Evolutionary conservation across 2,888 invertebrate species (phyloP), one percentile per base, ranked within the genome.

Genomic region (Scaptomyza caliginosa): DNA sequence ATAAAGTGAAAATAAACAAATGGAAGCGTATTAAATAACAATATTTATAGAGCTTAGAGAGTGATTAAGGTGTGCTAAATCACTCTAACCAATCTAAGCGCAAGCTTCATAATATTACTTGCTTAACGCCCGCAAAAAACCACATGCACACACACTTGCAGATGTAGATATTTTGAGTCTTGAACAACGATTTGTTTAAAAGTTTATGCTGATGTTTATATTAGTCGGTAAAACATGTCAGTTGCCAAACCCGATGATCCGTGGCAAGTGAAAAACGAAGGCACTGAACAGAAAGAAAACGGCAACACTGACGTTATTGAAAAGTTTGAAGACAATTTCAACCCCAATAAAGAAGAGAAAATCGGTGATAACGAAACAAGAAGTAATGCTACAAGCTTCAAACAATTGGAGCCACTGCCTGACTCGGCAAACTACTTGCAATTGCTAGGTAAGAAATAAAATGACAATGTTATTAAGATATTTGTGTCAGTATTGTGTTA

Each of bases 381-480:
- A 58, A 60, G 65, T 51, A 60, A 66, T 68, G 66, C 30, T 32
- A 42, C 40, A n/a, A 43, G 13, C 42, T 38, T 48, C 7, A 86
- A 77, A 28, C 39, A n/a, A 23, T 30, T 74, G 48, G 83, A 88
- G 55, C 95, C 95, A 1, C 69, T 91, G 52, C 91, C 90, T 1
- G 91, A 91, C 64, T 91, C 91, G 1, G 75, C 86, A 26, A 86
- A 82, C 42, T 91, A 91, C 59, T 91, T 96, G 54, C 94, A 94
- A 64, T 91, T 93, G 71, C 92, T 96, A 79, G 95, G 96, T 96
- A 92, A 60, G 19, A 16, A 11, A 26, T 17, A 3, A 42, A 7
- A 16, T 16, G 1, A 16, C 16, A 17, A 17, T 8, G 8, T 26
- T 26, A 13, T 43, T 11, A 43, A 26, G 43, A 43, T 16, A 26